These are phyloP conservation scores for Sinonovacula constricta DNA, from an alignment of 1,140 invertebrate species.

Conservation along the genomic window DNA sequence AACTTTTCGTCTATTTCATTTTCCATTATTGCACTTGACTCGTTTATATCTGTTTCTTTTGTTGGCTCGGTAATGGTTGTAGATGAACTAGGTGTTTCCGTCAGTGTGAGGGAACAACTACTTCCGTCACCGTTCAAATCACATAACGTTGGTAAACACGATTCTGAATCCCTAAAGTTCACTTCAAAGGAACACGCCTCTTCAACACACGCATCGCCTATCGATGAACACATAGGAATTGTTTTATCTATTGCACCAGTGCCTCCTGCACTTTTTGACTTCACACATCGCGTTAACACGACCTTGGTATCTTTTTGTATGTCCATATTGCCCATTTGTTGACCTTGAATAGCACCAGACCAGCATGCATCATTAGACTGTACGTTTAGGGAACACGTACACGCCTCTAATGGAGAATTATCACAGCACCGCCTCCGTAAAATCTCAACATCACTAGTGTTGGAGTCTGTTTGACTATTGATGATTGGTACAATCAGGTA, in stretches of 20 bases:
- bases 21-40: slow-evolving; percentile 45
- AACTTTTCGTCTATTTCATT: neutral
- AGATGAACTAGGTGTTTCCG: slow-evolving; percentile 37
- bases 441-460: too few relatives aligned
- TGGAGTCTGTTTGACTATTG: too few relatives aligned
- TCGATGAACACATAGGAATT: slow-evolving; percentile 41
- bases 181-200: neutral
- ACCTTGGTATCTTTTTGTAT: slow-evolving; percentile 32
- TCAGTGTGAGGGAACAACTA: slow-evolving; percentile 48
- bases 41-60: too few relatives aligned
- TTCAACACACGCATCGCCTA: neutral
- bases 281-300: slow-evolving; percentile 42
- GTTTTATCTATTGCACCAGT: neutral
- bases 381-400: too few relatives aligned
- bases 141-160: slow-evolving; percentile 5
- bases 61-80: slow-evolving; percentile 42
- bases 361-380: too few relatives aligned
- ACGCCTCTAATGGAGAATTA: too few relatives aligned
- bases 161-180: neutral
- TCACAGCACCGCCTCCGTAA: too few relatives aligned
- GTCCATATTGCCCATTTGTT: neutral
- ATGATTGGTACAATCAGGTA: slow-evolving; percentile 49
- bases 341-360: too few relatives aligned
- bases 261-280: slow-evolving; percentile 32
- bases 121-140: slow-evolving; percentile 39